Base-by-base conservation (phyloP, 2,113 vertebrate species). In the Coreoperca whiteheadi region DNA sequence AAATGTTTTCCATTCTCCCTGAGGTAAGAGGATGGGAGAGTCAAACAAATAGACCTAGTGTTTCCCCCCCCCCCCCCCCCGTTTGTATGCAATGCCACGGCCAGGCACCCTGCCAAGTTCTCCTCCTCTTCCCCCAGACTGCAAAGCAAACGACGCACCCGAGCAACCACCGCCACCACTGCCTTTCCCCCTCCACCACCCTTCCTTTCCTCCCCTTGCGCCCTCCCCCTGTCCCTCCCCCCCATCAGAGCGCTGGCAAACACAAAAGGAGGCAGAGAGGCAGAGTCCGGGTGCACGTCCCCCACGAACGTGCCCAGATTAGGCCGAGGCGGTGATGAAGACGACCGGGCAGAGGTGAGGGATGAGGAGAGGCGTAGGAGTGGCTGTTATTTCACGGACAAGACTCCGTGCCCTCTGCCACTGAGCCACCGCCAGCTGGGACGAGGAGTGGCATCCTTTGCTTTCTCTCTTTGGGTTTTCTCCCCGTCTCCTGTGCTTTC, bases 231-330 rank as follows among this genome's bases (percentile, higher is more conserved):
- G 90, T 86, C 94, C 93, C 94, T 92, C 93, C 28, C 93, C 91
- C 87, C 90, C 92, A 88, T 91, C 94, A 94, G 56, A 37, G 59
- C 7, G 0, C 51, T 46, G 68, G 68, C 53, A 48, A 94, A 93
- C 64, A 84, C 89, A 94, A 95, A 94, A 93, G 95, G 46, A 90
- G n/a, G 94, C 94, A 92, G 93, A 92, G 70, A 30, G 65, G 39
- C 53, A 70, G 50, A 73, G 74, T 32, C 59, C 34, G 61, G 15
- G 73, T 50, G 59, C 20, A 1, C 0, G n/a, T 34, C 80, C 65
- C 65, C 60, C 28, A 0, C 20, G 71, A 84, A 84, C 70, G 74
- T 77, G 72, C 60, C n/a, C 30, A 43, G 79, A 87, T 83, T 84
- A 91, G 61, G 63, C 69, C 3, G n/a, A 74, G 82, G 75, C 21